These are phyloP conservation scores for Lepeophtheirus salmonis DNA, from an alignment of 1,140 invertebrate genomes.

Conservation along the genomic window DNA sequence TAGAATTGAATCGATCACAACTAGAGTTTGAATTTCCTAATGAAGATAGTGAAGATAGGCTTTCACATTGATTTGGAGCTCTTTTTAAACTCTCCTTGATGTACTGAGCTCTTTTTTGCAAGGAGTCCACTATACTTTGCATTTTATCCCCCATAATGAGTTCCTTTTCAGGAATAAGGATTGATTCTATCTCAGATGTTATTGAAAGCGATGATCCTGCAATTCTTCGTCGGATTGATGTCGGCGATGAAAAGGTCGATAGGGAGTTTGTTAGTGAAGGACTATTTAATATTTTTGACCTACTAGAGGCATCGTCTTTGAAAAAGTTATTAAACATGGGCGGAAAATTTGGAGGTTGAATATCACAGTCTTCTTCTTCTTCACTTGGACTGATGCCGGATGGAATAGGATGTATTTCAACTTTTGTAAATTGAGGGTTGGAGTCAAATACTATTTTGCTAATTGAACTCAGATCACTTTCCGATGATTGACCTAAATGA, in stretches of 20 bases:
- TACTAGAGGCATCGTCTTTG: background rate
- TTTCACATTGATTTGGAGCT: background rate
- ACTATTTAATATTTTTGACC: background rate
- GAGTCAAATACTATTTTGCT: background rate
- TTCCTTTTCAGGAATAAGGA: slow-evolving; percentile 9
- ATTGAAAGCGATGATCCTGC: slow-evolving; percentile 3
- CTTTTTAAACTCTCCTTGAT: background rate
- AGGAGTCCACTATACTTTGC: background rate
- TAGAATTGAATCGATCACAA: background rate
- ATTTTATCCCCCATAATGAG: slow-evolving; percentile 4
- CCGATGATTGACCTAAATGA: background rate
- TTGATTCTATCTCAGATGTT: slow-evolving; percentile 1
- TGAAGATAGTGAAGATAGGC: background rate
- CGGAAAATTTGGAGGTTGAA: background rate
- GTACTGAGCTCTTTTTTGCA: background rate
- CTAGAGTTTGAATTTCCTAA: background rate
- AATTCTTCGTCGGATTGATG: background rate
- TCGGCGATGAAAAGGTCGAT: background rate
- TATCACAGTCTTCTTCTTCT: background rate
- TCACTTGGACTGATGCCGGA: background rate
- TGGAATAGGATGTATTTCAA: background rate
- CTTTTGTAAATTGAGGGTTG: background rate
- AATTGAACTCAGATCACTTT: background rate
- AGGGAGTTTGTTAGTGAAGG: background rate
- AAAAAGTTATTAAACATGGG: background rate